phyloP scores from a whole-genome alignment of 1,140 invertebrate species.

The Caenorhabditis remanei region DNA sequence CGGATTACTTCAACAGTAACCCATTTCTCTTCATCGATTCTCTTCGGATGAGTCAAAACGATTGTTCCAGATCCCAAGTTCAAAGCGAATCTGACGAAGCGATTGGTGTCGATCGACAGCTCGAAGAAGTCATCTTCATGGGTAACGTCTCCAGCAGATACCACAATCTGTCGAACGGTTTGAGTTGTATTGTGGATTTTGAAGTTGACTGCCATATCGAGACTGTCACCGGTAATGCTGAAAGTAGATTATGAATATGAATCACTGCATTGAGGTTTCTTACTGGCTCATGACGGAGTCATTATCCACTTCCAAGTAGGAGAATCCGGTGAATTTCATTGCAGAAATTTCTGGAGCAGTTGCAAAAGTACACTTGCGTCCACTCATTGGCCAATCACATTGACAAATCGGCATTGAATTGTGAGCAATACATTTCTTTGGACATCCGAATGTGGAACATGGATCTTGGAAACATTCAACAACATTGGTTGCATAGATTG shows the following conservation, averaged over 20 bases:
- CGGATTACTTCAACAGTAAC: conserved; percentile 45
- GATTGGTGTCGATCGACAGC: conserved; percentile 9
- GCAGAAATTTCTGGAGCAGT: conserved; percentile 9
- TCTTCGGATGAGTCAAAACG: conserved; percentile 45
- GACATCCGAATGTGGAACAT: conserved; percentile 46
- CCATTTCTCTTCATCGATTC: conserved; percentile 40
- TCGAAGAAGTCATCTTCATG: conserved; percentile 57
- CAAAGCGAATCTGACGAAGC: conserved; percentile 7
- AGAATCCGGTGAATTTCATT: conserved; percentile 51
- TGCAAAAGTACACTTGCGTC: neutral
- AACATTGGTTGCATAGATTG: conserved; percentile 21
- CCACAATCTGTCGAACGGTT: conserved; percentile 3
- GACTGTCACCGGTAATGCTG: conserved; percentile 52
- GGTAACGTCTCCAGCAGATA: conserved; percentile 38
- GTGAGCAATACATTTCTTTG: conserved; percentile 20
- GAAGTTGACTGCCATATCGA: conserved; percentile 49
- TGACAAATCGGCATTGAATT: conserved; percentile 36
- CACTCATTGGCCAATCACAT: conserved; percentile 57
- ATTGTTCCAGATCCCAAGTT: conserved; percentile 55
- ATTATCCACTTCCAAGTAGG: conserved; percentile 50
- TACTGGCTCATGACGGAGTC: conserved; percentile 54
- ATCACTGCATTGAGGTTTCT: neutral
- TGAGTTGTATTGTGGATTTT: conserved; percentile 31
- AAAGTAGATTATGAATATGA: neutral
- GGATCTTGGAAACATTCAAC: conserved; percentile 33